These are phyloP conservation scores for Camponotus vicinus DNA, from an alignment of 1,140 invertebrate species.

Conservation along the genomic window DNA sequence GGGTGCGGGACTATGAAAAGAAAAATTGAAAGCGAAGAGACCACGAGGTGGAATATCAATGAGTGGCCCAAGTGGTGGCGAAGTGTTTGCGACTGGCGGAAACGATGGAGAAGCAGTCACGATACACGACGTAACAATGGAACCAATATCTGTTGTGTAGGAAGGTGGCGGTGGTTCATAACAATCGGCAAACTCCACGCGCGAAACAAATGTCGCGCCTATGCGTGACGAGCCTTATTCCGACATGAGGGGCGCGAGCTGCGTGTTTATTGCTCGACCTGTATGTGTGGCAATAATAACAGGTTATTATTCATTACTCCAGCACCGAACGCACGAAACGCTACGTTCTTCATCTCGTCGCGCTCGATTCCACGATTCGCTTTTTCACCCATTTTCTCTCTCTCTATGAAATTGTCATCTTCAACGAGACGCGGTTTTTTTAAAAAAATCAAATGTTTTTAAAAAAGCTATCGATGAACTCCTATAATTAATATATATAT, in stretches of 20 bases:
- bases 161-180: conserved; percentile 74
- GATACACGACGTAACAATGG: conserved; percentile 79
- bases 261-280: conserved; percentile 81
- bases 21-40: conserved; percentile 56
- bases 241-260: conserved; percentile 58
- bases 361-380: conserved; percentile 51
- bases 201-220: conserved; percentile 77
- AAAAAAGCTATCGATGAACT: background rate
- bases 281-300: conserved; percentile 78
- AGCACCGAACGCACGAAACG: conserved; percentile 65
- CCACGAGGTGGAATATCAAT: conserved; percentile 66
- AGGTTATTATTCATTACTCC: conserved; percentile 79
- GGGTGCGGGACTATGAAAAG: conserved; percentile 8
- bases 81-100: conserved; percentile 72
- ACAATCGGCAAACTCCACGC: conserved; percentile 69
- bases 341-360: conserved; percentile 56
- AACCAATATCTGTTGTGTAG: conserved; percentile 79
- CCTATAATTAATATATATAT: background rate
- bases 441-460: background rate
- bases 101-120: conserved; percentile 75
- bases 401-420: background rate
- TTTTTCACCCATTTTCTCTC: conserved; percentile 30
- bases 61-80: conserved; percentile 50
- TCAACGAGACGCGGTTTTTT: background rate
- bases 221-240: conserved; percentile 76